Conservation (phyloP, 2,888 invertebrate species). For the Sussaba pulchella region DNA sequence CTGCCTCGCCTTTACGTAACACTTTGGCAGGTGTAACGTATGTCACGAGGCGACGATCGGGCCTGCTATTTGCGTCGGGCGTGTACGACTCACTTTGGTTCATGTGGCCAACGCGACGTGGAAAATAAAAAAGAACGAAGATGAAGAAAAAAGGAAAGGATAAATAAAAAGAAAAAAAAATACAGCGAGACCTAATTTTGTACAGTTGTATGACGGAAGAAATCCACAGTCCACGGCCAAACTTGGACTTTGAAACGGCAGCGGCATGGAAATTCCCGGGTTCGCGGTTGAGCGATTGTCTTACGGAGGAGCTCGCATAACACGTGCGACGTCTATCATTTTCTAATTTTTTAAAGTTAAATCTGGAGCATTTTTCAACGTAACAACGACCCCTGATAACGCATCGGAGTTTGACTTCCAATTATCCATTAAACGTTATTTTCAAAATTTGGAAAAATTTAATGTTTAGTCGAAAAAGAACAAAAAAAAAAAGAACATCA, state of each 20-base stretch:
- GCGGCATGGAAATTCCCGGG: neutral
- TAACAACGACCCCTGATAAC: too few relatives aligned
- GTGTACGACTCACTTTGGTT: constrained; percentile 32
- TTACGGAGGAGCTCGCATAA: too few relatives aligned
- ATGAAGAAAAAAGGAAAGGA: neutral
- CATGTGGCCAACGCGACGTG: neutral
- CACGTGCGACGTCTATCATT: too few relatives aligned
- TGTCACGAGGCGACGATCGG: constrained; percentile 60
- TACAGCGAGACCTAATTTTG: constrained; percentile 31
- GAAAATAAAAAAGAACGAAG: neutral
- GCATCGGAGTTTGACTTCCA: too few relatives aligned
- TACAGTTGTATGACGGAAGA: constrained; percentile 24
- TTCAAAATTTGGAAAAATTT: too few relatives aligned
- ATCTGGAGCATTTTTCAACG: too few relatives aligned
- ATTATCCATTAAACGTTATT: too few relatives aligned
- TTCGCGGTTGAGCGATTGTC: too few relatives aligned
- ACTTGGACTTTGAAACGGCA: neutral
- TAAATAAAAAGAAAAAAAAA: too few relatives aligned
- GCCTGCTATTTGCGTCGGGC: constrained; percentile 61
- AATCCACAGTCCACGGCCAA: constrained; percentile 6
- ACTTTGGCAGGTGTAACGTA: constrained; percentile 62
- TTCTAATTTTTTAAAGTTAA: too few relatives aligned
- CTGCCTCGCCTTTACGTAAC: constrained; percentile 48
- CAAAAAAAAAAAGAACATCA: too few relatives aligned
- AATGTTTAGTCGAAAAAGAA: too few relatives aligned